These are phyloP conservation scores for Zoanthus sociatus DNA, from an alignment of 92 coral and sea anemone genomes.

Conservation along the genomic window DNA sequence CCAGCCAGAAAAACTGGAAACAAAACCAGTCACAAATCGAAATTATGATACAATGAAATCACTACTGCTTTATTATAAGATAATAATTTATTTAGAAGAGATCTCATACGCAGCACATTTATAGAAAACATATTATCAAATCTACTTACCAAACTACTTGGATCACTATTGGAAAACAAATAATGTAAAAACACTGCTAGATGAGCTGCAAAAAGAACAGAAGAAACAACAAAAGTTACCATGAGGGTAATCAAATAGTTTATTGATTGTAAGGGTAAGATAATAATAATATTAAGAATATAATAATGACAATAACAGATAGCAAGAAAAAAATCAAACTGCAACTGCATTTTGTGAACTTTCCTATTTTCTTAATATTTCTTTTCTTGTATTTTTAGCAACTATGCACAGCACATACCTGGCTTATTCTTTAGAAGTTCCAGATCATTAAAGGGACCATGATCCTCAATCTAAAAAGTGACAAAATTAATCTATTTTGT, in stretches of 20 bases:
- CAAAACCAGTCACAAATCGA: neutral
- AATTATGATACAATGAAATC: too few species aligned
- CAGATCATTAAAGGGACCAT: conserved; percentile 97
- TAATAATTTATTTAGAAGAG: neutral
- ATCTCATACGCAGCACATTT: neutral
- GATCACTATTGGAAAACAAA: conserved; percentile 96
- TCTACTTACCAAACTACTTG: conserved; percentile 93
- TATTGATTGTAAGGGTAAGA: neutral
- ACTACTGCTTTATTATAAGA: too few species aligned
- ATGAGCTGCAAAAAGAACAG: conserved; percentile 78
- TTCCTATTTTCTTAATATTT: too few species aligned
- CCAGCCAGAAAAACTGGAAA: conserved; percentile 96
- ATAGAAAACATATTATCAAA: neutral
- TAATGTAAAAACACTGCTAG: conserved; percentile 97
- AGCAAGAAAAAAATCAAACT: too few species aligned
- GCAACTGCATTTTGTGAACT: too few species aligned
- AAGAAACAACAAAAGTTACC: neutral
- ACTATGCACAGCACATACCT: conserved; percentile 58
- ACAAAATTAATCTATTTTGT: too few species aligned
- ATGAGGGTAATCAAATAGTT: neutral
- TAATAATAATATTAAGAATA: too few species aligned
- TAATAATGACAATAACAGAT: too few species aligned
- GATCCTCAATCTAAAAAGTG: conserved; percentile 83
- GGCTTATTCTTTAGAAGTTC: conserved; percentile 93
- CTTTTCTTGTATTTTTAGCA: too few species aligned